These are phyloP conservation scores for Biston stratarius DNA, from an alignment of 2,888 invertebrate species.

Conservation along the genomic window DNA sequence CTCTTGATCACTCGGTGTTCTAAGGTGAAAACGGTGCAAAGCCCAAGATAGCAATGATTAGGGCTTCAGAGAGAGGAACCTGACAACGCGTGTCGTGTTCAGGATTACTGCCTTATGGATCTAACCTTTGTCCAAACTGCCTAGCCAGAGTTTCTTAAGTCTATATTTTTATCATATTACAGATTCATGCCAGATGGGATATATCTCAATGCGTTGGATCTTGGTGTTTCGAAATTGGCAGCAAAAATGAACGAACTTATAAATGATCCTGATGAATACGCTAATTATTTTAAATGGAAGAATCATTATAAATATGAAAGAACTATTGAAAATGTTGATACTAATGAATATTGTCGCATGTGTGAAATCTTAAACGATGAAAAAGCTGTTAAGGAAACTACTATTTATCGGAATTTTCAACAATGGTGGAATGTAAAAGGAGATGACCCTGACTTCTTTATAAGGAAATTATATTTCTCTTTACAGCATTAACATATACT, in stretches of 20 bases:
- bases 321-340: slow-evolving; percentile 59
- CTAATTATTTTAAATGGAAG: slow-evolving; percentile 71
- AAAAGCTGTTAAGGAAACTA: slow-evolving; percentile 51
- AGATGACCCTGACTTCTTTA: background rate
- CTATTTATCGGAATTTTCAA: slow-evolving; percentile 61
- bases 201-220: slow-evolving; percentile 67
- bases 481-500: background rate
- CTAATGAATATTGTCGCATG: slow-evolving; percentile 73
- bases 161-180: slow-evolving; percentile 45
- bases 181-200: slow-evolving; percentile 76
- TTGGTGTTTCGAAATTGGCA: slow-evolving; percentile 60
- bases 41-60: no score
- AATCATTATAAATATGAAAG: slow-evolving; percentile 69
- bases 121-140: no score
- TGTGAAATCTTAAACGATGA: slow-evolving; percentile 69
- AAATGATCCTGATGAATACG: slow-evolving; percentile 60
- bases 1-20: no score
- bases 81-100: no score
- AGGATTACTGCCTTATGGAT: no score
- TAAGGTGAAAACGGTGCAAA: no score
- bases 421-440: slow-evolving; percentile 67
- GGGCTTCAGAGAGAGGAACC: no score
- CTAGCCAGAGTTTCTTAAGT: no score
- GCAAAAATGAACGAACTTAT: slow-evolving; percentile 66
- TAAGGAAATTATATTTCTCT: background rate